A percentile compares a stretch with the other conserved stretches of the same genome.
These are phyloP conservation scores for Tyrophagus putrescentiae DNA, from an alignment of 1,140 invertebrate genomes.

Conservation along the genomic window DNA sequence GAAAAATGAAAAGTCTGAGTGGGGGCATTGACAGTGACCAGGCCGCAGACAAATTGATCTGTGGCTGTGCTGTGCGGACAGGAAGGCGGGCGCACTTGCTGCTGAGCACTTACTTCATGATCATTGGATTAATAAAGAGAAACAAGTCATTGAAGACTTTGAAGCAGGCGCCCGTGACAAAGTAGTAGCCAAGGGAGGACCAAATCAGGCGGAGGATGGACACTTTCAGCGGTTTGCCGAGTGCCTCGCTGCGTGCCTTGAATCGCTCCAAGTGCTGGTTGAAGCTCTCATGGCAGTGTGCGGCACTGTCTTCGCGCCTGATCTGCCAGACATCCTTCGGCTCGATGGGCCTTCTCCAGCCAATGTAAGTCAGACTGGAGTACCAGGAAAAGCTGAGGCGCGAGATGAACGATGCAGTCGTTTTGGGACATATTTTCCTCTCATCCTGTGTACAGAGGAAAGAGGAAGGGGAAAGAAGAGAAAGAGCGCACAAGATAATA, in stretches of 20 bases:
- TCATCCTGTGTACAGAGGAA: background rate
- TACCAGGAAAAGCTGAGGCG: constrained; percentile 39
- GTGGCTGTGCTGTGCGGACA: no score
- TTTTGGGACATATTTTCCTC: constrained; percentile 54
- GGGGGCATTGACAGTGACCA: no score
- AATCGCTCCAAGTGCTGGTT: background rate
- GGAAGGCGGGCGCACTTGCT: no score
- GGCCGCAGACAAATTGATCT: no score
- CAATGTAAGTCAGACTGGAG: constrained; percentile 5
- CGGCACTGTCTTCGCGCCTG: background rate
- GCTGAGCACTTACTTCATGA: constrained; percentile 34
- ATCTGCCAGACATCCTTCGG: constrained; percentile 12
- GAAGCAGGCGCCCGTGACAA: constrained; percentile 57
- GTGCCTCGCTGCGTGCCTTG: background rate
- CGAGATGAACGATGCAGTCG: constrained; percentile 66
- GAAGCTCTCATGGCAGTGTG: constrained; percentile 8
- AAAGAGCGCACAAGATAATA: background rate
- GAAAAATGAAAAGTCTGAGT: no score
- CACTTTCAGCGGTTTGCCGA: constrained; percentile 23
- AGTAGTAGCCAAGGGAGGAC: constrained; percentile 60
- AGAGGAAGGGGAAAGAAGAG: background rate
- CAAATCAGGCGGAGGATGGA: constrained; percentile 33
- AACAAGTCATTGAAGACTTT: constrained; percentile 70
- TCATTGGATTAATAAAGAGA: constrained; percentile 69
- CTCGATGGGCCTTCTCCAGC: constrained; percentile 12